Base-by-base conservation (phyloP, 2,888 invertebrate genomes). In the Melanophora roralis region DNA sequence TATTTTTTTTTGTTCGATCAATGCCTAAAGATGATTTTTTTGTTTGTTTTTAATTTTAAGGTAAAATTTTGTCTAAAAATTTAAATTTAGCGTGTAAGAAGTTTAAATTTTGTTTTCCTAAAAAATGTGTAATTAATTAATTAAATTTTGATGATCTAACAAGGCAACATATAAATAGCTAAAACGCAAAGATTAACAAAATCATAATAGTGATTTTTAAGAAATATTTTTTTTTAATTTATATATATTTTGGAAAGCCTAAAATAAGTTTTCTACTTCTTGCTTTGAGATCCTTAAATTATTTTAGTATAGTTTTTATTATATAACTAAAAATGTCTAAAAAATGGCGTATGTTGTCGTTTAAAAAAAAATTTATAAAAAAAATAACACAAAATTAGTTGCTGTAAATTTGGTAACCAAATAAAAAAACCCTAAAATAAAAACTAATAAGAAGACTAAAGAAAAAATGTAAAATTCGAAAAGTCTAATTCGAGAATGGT, bases 51-150 rank as follows among this genome's bases (percentile, higher is more conserved):
- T n/a, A n/a, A n/a, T n/a, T n/a, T 82, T 81, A 81, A 71, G 76
- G 79, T 86, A 88, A 88, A 87, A 87, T 88, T 87, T 87, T 82
- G 83, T 86, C 88, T 87, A 87, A 87, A 87, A 87, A 87, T 88
- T 87, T 88, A 82, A 84, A 84, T 87, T 83, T 87, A 87, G 86
- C 87, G 81, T 83, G 74, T 82, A 84, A 77, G 23, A n/a, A n/a
- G 57, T 65, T 27, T 73, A 60, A 43, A 77, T 73, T 81, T 32
- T 14, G 60, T 67, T 57, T 72, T 72, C 57, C 74, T 79, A 78
- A 68, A 76, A 21, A 68, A 71, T 67, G 69, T 27, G 68, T 73
- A 69, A 5, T 68, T 62, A n/a, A n/a, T n/a, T 80, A 77, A 72
- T 68, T 81, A 57, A 82, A 79, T 83, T 83, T 82, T 81, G 78